Percentiles rank a stretch among this genome's conserved stretches.
These are phyloP conservation scores for Cranoglanis bouderius DNA, from an alignment of 2,113 vertebrate genomes.

Conservation along the genomic window DNA sequence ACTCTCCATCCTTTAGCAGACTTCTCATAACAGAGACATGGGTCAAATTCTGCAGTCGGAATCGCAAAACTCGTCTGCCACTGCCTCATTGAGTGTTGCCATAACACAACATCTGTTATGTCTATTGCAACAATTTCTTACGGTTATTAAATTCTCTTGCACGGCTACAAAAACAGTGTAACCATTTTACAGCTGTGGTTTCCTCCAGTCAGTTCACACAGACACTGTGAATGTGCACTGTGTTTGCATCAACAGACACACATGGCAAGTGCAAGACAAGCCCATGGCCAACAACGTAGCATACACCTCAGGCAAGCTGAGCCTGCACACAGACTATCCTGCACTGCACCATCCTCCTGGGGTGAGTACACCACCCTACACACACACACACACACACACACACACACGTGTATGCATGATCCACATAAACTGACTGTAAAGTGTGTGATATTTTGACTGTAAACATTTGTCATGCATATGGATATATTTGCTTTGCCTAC, in stretches of 20 bases:
- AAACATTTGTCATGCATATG: neutral
- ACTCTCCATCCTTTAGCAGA: neutral
- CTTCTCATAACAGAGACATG: neutral
- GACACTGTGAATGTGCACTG: constrained; percentile 14
- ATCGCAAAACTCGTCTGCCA: neutral
- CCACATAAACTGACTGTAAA: neutral
- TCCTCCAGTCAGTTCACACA: constrained; percentile 38
- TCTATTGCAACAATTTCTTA: constrained; percentile 32
- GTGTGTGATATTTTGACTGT: neutral
- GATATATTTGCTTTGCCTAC: neutral
- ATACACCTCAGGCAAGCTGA: constrained; percentile 86
- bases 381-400: constrained; percentile 35
- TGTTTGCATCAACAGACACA: constrained; percentile 77
- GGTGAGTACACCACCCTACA: constrained; percentile 74
- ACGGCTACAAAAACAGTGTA: constrained; percentile 20
- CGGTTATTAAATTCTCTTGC: constrained; percentile 35
- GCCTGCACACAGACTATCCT: constrained; percentile 91
- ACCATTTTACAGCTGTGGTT: constrained; percentile 51
- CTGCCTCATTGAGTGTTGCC: neutral
- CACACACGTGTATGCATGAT: constrained; percentile 1
- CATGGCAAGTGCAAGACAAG: constrained; percentile 96
- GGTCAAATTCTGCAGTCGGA: neutral
- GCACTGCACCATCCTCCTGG: constrained; percentile 88
- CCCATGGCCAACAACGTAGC: constrained; percentile 89
- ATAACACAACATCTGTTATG: constrained; percentile 41